These are phyloP conservation scores for Euleptes europaea DNA, from an alignment of 2,113 vertebrate genomes.

Conservation along the genomic window DNA sequence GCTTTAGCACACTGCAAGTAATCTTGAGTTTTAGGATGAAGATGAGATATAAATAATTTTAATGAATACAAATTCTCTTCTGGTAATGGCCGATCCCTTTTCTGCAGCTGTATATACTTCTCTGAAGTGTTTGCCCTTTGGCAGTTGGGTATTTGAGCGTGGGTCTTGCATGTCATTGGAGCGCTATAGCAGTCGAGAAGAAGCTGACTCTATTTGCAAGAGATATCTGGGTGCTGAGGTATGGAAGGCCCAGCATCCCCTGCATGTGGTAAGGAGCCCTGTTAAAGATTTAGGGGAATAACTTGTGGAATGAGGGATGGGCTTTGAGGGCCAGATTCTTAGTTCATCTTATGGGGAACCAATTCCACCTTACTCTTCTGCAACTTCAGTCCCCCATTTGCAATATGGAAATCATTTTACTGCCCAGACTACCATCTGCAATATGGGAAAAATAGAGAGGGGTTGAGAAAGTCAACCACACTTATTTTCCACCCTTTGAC, in stretches of 20 bases:
- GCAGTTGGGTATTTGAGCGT: neutral
- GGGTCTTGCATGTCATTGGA: neutral
- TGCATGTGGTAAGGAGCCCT: neutral
- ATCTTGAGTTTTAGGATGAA: too few relatives aligned
- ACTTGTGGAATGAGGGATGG: neutral
- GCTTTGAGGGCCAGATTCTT: neutral
- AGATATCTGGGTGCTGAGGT: conserved; percentile 14
- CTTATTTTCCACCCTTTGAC: too few relatives aligned
- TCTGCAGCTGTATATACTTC: neutral
- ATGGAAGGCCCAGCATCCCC: neutral
- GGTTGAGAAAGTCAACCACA: too few relatives aligned
- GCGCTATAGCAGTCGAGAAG: neutral
- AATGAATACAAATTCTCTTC: too few relatives aligned
- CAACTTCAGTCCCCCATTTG: too few relatives aligned
- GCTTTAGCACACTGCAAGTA: too few relatives aligned
- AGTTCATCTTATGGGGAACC: neutral
- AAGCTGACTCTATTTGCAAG: neutral
- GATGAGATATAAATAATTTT: too few relatives aligned
- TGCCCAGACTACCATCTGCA: too few relatives aligned
- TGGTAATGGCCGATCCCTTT: neutral
- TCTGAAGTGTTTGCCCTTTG: conserved; percentile 24
- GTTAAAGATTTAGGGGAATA: too few relatives aligned
- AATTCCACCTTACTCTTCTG: neutral
- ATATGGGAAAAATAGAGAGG: too few relatives aligned
- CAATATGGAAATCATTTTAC: too few relatives aligned